Base-by-base conservation (phyloP, 2,888 invertebrate species). In the Melanostoma scalare region DNA sequence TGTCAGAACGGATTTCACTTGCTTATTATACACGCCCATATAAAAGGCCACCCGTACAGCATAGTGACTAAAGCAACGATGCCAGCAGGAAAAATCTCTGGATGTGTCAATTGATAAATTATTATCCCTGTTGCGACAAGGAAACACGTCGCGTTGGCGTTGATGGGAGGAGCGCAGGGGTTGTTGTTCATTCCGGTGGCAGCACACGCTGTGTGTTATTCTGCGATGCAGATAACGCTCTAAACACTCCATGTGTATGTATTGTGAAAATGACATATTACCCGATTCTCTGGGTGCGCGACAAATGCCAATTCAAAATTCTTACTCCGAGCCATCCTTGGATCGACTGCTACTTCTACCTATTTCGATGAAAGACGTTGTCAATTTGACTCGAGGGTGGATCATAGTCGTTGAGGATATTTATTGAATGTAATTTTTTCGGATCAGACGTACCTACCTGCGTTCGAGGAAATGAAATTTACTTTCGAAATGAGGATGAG, bases 61-160 rank as follows among this genome's bases (percentile, higher is more conserved):
- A 30, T 31, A 58, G 36, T 72, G 71, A 71, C 75, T 72, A 35
- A 6, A 67, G 58, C 58, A 60, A 10, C 42, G 35, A 56, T 40
- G 35, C 20, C 38, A 30, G 33, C 30, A 35, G 10, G 71, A 81
- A 76, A 63, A 60, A 67, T 67, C 60, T 44, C 33, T 65, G 79
- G 67, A 79, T 84, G 79, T 84, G 84, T 79, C 84, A 84, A 84
- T 84, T 84, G 84, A 84, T 84, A 84, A 84, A 79, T 84, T 84
- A 84, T 79, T 79, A 79, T 84, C 84, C 84, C 67, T 58, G 74
- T 71, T 71, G 69, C 69, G 78, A 69, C 56, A 74, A 74, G 65
- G 78, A 76, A 42, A 35, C 68, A 38, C 52, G 44, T 35, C 30
- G 48, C 48, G n/a, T 40, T 6, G 8, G n/a, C 20, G 20, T 20